Conservation (phyloP, 2,888 invertebrate genomes). For the Pelosia muscerda region DNA sequence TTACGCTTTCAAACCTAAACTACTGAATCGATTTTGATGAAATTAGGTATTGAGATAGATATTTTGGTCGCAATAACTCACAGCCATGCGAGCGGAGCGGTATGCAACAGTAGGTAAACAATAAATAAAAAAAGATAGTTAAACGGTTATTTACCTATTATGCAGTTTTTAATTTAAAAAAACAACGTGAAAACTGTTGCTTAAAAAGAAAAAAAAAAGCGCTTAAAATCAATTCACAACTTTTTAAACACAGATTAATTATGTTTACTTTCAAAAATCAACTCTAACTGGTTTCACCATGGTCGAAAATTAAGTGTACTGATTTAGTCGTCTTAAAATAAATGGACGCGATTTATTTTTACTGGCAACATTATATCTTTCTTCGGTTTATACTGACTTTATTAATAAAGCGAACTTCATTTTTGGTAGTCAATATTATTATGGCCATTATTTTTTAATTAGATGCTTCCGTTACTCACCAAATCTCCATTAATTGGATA, state of each 20-base stretch:
- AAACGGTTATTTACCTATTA: too few relatives aligned
- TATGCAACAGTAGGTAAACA: too few relatives aligned
- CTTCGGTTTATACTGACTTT: too few relatives aligned
- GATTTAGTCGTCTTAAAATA: slow-evolving; percentile 29
- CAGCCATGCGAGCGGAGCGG: too few relatives aligned
- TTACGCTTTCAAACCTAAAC: too few relatives aligned
- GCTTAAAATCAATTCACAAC: slow-evolving; percentile 29
- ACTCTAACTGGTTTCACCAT: neutral
- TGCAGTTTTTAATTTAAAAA: too few relatives aligned
- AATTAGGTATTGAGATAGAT: too few relatives aligned
- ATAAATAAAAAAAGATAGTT: too few relatives aligned
- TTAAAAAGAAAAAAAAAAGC: neutral
- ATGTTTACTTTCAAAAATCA: slow-evolving; percentile 21
- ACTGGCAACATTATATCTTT: slow-evolving; percentile 48
- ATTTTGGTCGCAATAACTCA: too few relatives aligned
- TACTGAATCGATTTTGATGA: too few relatives aligned
- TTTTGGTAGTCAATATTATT: slow-evolving; percentile 42
- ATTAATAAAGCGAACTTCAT: slow-evolving; percentile 42
- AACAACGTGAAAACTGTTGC: neutral
- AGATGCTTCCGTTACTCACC: slow-evolving; percentile 42
- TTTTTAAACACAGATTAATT: slow-evolving; percentile 9
- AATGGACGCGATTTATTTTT: slow-evolving; percentile 44
- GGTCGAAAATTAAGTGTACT: slow-evolving; percentile 13
- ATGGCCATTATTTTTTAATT: slow-evolving; percentile 32
- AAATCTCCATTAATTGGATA: slow-evolving; percentile 41